Evolutionary conservation across 1,140 invertebrate genomes (phyloP), one percentile per base, ranked within the genome.

Genomic region (Metopolophium dirhodum): DNA sequence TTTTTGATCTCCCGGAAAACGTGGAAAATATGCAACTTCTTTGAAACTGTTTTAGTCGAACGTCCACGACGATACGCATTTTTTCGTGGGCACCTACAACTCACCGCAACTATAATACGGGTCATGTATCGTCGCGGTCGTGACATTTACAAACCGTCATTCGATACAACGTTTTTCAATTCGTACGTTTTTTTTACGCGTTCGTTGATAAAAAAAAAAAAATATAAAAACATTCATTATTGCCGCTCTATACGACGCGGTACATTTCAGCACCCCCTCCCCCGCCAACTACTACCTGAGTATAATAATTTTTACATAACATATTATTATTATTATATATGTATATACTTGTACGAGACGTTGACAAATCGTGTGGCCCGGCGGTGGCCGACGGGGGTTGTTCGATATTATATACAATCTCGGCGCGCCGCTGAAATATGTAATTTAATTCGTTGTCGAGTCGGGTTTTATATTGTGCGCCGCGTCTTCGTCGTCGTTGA

Each of bases 231-330:
- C 30, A 77, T 77, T 77, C 61, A 77, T 77, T 77, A 77, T 77
- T 77, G 61, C 61, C 4, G n/a, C 61, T 77, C 61, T 18, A n/a
- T 35, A 18, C n/a, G 61, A 77, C n/a, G 14, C n/a, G 14, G 30
- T n/a, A 77, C 61, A 77, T 77, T 77, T n/a, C 61, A 77, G 61
- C 61, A 4, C 8, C 20, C 20, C 4, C 51, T 7, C 51, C 51
- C 20, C 51, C 30, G 26, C 4, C 8, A 26, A 14, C 61, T 30
- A 30, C 30, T 6, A 77, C 30, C 61, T 77, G 61, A 77, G n/a
- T 77, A 77, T 77, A n/a, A 77, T 77, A 77, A n/a, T 77, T 77
- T 77, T 77, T 77, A 77, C 61, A 77, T 77, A 77, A 77, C 61
- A n/a, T 77, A n/a, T 77, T 77, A 54, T 54, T 54, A n/a, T 77